Conservation (phyloP, 2,113 vertebrate species). For the Dicaeum eximium region DNA sequence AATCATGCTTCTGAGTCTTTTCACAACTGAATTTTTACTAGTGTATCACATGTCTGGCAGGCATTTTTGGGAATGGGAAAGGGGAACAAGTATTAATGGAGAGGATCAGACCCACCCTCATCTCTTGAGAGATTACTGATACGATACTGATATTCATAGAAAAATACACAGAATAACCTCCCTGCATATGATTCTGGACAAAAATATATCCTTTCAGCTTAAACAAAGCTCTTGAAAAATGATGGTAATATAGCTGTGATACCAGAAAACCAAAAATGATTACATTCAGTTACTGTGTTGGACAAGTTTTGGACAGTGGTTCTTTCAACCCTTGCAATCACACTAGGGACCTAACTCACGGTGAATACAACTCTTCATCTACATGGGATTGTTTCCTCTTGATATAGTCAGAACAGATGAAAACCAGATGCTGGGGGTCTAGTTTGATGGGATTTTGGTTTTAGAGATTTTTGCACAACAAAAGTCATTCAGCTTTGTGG, state of each 20-base stretch:
- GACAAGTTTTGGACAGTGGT: not conserved
- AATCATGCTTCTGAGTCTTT: constrained; percentile 34
- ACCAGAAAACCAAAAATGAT: not conserved
- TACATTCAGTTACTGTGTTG: not conserved
- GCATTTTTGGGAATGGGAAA: constrained; percentile 36
- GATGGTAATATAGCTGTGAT: not conserved
- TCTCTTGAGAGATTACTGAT: not conserved
- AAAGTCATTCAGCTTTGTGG: constrained; percentile 20
- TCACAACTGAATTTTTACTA: constrained; percentile 36
- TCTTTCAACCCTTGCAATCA: constrained; percentile 29
- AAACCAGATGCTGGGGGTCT: constrained; percentile 47
- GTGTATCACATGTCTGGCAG: not conserved
- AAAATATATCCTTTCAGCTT: not conserved
- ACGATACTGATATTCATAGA: not conserved
- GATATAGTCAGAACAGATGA: constrained; percentile 47
- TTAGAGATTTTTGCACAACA: constrained; percentile 33
- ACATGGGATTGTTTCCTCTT: constrained; percentile 43
- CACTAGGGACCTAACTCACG: not conserved
- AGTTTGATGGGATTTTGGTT: constrained; percentile 29
- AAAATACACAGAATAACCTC: not conserved
- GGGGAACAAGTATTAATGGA: not conserved
- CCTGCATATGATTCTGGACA: not conserved
- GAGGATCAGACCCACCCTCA: not conserved
- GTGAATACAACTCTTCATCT: constrained; percentile 32
- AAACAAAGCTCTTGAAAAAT: not conserved